A percentile compares a stretch with the other conserved stretches of the same genome.
These are phyloP conservation scores for Aculops lycopersici DNA, from an alignment of 1,140 invertebrate genomes.

Conservation along the genomic window DNA sequence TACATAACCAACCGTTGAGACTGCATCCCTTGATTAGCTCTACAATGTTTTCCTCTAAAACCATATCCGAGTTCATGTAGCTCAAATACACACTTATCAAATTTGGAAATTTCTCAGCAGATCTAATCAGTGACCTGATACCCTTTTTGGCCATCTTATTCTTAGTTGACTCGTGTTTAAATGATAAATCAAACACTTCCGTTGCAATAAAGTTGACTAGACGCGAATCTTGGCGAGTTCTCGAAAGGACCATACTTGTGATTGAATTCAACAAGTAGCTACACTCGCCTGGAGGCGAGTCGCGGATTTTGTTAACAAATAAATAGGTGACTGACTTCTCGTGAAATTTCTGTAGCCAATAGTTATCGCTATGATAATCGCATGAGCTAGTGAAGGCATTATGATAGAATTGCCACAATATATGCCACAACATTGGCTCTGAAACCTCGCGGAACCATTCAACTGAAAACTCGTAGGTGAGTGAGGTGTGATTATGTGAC, in stretches of 20 bases:
- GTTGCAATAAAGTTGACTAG: slow-evolving; percentile 2
- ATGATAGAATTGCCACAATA: slow-evolving; percentile 9
- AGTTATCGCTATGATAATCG: slow-evolving; percentile 6
- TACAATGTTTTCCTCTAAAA: not conserved
- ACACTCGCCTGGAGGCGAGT: slow-evolving; percentile 2
- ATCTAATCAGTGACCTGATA: not conserved
- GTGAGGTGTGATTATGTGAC: not conserved
- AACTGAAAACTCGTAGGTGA: slow-evolving; percentile 1
- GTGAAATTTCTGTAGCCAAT: slow-evolving; percentile 9
- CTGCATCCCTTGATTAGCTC: slow-evolving; percentile 3
- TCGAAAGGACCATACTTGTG: slow-evolving; percentile 8
- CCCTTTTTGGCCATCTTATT: slow-evolving; percentile 2
- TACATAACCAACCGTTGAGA: slow-evolving; percentile 3
- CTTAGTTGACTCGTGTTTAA: not conserved
- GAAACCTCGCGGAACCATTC: slow-evolving; percentile 7
- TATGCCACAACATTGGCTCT: slow-evolving; percentile 10
- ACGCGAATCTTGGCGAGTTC: slow-evolving; percentile 1
- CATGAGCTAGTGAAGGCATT: slow-evolving; percentile 7
- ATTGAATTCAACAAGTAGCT: slow-evolving; percentile 5
- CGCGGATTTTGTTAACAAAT: slow-evolving; percentile 6
- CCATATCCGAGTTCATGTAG: not conserved
- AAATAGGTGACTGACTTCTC: slow-evolving; percentile 4
- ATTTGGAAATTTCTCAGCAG: slow-evolving; percentile 1
- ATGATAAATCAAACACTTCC: slow-evolving; percentile 7
- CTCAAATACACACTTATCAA: not conserved